Percentiles rank a stretch among this genome's conserved stretches.
These are phyloP conservation scores for Torymus auratus DNA, from an alignment of 2,888 invertebrate genomes.

Conservation along the genomic window DNA sequence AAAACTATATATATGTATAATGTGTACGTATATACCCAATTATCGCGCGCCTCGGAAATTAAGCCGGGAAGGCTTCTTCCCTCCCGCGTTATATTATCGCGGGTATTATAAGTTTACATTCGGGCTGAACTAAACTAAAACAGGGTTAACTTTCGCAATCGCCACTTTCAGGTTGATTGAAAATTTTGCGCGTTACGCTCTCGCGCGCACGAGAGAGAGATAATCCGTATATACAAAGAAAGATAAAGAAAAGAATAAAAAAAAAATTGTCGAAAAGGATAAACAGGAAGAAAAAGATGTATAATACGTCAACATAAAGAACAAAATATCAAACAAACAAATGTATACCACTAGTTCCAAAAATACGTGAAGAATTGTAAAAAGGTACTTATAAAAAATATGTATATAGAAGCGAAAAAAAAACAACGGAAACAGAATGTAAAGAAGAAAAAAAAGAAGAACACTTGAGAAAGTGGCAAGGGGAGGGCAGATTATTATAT, in stretches of 20 bases:
- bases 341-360: too few relatives aligned
- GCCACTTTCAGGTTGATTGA: slow-evolving; percentile 27
- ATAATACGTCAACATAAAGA: not conserved
- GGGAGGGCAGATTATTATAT: too few relatives aligned
- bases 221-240: not conserved
- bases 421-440: not conserved
- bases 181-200: not conserved
- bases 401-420: not conserved
- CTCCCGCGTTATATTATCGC: not conserved
- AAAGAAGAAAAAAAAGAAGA: not conserved
- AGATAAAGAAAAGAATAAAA: not conserved
- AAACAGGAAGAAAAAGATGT: not conserved
- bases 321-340: too few relatives aligned
- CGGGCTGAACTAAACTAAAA: not conserved
- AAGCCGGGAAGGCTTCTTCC: too few relatives aligned
- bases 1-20: too few relatives aligned
- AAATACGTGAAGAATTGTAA: too few relatives aligned
- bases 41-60: too few relatives aligned
- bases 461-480: too few relatives aligned
- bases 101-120: not conserved
- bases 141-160: slow-evolving; percentile 12
- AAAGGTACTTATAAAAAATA: not conserved
- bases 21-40: too few relatives aligned
- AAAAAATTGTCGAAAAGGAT: not conserved
- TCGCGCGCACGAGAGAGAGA: too few relatives aligned